These are phyloP conservation scores for Babylonia areolata DNA, from an alignment of 1,140 invertebrate genomes.

Conservation along the genomic window DNA sequence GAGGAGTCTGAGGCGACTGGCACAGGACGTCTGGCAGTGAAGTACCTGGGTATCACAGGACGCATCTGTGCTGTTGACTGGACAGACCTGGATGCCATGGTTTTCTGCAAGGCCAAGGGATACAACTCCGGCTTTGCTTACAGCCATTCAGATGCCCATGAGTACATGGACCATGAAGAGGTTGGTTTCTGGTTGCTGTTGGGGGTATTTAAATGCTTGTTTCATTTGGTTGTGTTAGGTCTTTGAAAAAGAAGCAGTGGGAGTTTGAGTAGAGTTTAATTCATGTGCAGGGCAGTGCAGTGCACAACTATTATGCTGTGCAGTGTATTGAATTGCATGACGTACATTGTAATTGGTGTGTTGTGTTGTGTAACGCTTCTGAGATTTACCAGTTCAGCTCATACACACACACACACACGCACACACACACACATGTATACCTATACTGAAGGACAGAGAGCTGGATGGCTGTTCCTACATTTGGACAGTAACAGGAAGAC, in stretches of 20 bases:
- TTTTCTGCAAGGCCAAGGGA: conserved; percentile 55
- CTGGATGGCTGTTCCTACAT: too few species aligned
- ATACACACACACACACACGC: too few species aligned
- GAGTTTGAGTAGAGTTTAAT: not conserved
- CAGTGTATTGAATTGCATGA: too few species aligned
- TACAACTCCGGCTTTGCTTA: conserved; percentile 63
- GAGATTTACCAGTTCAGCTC: too few species aligned
- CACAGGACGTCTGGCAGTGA: conserved; percentile 60
- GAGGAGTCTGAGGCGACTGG: conserved; percentile 1
- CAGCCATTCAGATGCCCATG: conserved; percentile 52
- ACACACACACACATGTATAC: not conserved
- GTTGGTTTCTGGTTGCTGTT: not conserved
- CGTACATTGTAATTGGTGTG: too few species aligned
- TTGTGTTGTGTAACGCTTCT: too few species aligned
- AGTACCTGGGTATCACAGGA: conserved; percentile 59
- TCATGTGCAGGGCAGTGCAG: too few species aligned
- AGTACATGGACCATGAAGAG: conserved; percentile 24
- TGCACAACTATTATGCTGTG: too few species aligned
- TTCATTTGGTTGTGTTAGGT: not conserved
- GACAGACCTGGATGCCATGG: conserved; percentile 66
- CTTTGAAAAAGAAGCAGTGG: not conserved
- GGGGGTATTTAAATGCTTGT: not conserved
- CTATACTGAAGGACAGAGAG: too few species aligned
- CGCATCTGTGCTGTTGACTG: conserved; percentile 64
- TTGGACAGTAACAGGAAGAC: too few species aligned